Conservation (phyloP, 2,113 vertebrate genomes). For the Tor tambroides region DNA sequence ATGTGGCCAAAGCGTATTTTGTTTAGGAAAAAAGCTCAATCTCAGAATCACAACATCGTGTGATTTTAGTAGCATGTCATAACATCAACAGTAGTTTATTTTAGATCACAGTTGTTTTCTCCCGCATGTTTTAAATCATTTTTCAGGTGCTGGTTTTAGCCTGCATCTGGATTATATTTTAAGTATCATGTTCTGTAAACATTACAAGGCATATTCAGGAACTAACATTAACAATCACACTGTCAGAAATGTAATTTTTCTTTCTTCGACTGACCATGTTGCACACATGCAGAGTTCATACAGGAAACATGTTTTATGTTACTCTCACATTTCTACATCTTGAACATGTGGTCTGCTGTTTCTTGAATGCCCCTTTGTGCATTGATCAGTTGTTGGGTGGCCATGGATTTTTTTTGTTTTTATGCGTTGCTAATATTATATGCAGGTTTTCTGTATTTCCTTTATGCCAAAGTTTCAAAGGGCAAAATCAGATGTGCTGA, state of each 20-base stretch:
- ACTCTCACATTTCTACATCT: too few species aligned
- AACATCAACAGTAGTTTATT: background rate
- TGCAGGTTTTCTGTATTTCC: slow-evolving; percentile 9
- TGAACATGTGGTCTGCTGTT: too few species aligned
- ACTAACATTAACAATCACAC: background rate
- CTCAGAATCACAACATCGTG: too few species aligned
- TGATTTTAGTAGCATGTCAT: background rate
- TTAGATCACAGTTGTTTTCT: background rate
- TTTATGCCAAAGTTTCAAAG: background rate
- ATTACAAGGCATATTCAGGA: background rate
- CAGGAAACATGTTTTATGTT: slow-evolving; percentile 38
- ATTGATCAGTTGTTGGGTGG: too few species aligned
- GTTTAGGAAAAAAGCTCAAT: background rate
- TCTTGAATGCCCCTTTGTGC: too few species aligned
- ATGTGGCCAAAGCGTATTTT: slow-evolving; percentile 37
- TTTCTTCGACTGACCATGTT: background rate
- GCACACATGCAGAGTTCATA: background rate
- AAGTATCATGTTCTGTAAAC: background rate
- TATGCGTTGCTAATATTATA: background rate
- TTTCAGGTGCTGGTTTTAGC: background rate
- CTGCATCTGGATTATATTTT: background rate
- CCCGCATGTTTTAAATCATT: background rate
- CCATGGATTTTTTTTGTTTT: too few species aligned
- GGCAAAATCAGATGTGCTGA: background rate
- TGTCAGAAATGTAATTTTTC: background rate